Conservation (phyloP, 1,140 invertebrate species). For the Drosophila saltans region DNA sequence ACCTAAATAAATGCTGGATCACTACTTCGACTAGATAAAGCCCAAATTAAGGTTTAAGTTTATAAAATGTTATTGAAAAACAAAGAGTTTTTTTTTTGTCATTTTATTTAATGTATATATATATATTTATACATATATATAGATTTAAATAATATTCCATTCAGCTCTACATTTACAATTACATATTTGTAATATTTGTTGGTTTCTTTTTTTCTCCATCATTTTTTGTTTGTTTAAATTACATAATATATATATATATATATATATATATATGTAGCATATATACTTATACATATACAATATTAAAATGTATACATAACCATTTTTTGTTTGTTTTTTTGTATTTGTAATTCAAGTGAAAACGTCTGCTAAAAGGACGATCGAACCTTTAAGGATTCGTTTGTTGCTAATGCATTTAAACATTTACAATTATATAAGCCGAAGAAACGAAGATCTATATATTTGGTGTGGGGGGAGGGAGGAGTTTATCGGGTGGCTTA, state of each 20-base stretch:
- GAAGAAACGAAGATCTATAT: slow-evolving; percentile 1
- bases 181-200: slow-evolving; percentile 73
- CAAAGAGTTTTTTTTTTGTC: slow-evolving; percentile 41
- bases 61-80: too few species aligned
- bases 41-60: neutral
- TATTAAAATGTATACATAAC: slow-evolving; percentile 76
- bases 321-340: slow-evolving; percentile 4
- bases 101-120: slow-evolving; percentile 45
- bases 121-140: slow-evolving; percentile 53
- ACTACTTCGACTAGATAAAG: too few species aligned
- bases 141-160: slow-evolving; percentile 75
- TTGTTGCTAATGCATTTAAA: slow-evolving; percentile 15
- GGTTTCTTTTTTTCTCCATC: slow-evolving; percentile 23
- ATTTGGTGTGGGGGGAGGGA: neutral
- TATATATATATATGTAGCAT: slow-evolving; percentile 40
- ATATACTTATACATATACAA: slow-evolving; percentile 68
- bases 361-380: slow-evolving; percentile 61
- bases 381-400: slow-evolving; percentile 19
- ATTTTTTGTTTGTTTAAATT: slow-evolving; percentile 60
- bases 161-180: slow-evolving; percentile 82
- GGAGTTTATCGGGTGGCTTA: neutral
- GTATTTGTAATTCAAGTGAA: slow-evolving; percentile 50
- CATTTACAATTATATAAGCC: slow-evolving; percentile 23
- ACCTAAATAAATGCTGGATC: too few species aligned
- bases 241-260: slow-evolving; percentile 46